Base-by-base conservation (phyloP, 2,113 vertebrate genomes). In the Cathartes aura region DNA sequence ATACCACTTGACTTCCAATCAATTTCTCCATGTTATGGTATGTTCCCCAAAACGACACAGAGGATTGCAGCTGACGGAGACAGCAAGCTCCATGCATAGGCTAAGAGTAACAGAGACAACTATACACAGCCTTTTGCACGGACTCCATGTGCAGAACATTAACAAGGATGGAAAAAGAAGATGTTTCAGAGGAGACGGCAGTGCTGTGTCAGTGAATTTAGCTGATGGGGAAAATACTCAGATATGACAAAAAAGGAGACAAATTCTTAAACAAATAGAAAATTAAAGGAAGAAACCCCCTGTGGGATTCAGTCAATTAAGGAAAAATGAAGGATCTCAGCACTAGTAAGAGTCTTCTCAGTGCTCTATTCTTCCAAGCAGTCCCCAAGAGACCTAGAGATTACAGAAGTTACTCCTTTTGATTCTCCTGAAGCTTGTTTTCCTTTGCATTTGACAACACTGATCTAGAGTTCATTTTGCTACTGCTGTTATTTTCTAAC, bases 91-190 rank as follows among this genome's bases (percentile, higher is more conserved):
- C 21, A 10, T 23, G 43, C 6, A 10, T 4, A 52, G 43, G 40
- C 27, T 15, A 34, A 55, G 18, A 58, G 34, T 9, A 70, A 64
- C 9, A 63, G 27, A 34, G 40, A 26, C 2, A 7, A 27, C 17
- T 21, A 59, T 1, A n/a, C 4, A 30, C 12, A 60, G 38, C 11
- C 19, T 60, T 80, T 26, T 55, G n/a, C 60, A 52, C 0, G 0
- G 29, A 14, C 21, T 56, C 24, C 59, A 53, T 0, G 0, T 10
- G n/a, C 42, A 53, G 45, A 90, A 73, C 27, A 34, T 45, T 12
- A 42, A 42, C 52, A 76, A 72, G 47, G 9, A 22, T 48, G 58
- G 36, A 30, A 66, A 64, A 71, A 59, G 24, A 50, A 18, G 32
- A 26, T 15, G 3, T 43, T 72, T 52, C 66, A 52, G 40, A 75